Evolutionary conservation across 2,888 invertebrate species (phyloP).

Genomic region (Andrena hattorfiana): DNA sequence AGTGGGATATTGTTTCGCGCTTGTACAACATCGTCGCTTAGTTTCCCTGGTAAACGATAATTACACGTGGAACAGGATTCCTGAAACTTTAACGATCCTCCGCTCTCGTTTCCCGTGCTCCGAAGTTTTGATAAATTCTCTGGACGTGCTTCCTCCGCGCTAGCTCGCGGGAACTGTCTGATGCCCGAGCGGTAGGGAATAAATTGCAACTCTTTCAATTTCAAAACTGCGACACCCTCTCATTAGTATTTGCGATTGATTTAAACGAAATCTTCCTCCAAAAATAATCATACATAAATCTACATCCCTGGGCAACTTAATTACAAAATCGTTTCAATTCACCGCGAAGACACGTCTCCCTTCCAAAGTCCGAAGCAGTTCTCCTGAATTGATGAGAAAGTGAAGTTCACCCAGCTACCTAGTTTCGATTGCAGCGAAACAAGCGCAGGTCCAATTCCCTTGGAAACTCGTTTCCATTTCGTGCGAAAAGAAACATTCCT

Average conservation of each 20-base stretch:
- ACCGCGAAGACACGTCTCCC: not conserved
- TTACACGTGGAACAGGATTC: constrained; percentile 12
- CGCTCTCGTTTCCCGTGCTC: not conserved
- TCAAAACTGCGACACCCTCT: not conserved
- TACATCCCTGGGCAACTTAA: too few relatives aligned
- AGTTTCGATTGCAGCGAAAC: too few relatives aligned
- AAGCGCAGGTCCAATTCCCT: too few relatives aligned
- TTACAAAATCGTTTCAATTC: not conserved
- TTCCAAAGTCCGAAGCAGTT: too few relatives aligned
- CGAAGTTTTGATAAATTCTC: constrained; percentile 28
- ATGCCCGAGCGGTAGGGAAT: not conserved
- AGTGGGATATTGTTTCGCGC: not conserved
- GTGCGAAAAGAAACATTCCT: too few relatives aligned
- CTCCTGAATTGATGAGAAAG: too few relatives aligned
- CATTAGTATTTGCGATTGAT: not conserved
- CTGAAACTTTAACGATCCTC: constrained; percentile 31
- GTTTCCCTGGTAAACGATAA: constrained; percentile 20
- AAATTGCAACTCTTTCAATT: constrained; percentile 4
- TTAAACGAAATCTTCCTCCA: not conserved
- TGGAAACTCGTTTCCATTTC: too few relatives aligned
- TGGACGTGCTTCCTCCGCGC: constrained; percentile 2
- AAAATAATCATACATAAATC: too few relatives aligned
- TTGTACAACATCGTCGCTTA: not conserved
- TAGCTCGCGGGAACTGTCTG: not conserved
- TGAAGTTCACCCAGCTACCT: too few relatives aligned